A percentile compares a stretch with the other conserved stretches of the same genome.
Evolutionary conservation across 2,113 vertebrate genomes (phyloP).

Genomic region (Bucco capensis): DNA sequence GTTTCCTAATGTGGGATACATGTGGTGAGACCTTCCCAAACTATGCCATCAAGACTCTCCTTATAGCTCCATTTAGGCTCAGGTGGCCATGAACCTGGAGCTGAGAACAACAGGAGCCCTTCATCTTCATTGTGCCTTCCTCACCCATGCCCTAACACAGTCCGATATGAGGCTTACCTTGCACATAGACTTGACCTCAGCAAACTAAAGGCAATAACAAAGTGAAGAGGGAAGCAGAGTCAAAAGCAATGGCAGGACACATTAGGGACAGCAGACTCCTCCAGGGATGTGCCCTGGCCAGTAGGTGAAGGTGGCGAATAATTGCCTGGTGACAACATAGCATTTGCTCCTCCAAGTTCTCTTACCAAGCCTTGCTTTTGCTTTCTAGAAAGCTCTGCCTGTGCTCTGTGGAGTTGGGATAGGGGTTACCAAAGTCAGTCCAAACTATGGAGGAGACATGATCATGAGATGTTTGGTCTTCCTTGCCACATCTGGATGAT

Average conservation of each 20-base stretch:
- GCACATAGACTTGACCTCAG: not conserved
- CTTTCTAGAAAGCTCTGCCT: not conserved
- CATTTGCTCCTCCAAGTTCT: not conserved
- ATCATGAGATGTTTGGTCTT: not conserved
- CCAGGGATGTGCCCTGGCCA: not conserved
- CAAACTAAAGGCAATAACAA: not conserved
- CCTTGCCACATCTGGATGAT: not conserved
- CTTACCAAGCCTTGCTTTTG: not conserved
- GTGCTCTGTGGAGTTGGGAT: not conserved
- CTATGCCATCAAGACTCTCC: not conserved
- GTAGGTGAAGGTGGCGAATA: not conserved
- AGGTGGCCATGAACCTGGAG: not conserved
- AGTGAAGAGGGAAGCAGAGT: not conserved
- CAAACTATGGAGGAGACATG: not conserved
- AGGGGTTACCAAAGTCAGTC: not conserved
- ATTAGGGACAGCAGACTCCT: not conserved
- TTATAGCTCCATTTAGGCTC: not conserved
- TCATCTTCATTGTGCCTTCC: not conserved
- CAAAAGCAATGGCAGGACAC: not conserved
- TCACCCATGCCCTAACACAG: not conserved
- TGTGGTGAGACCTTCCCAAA: not conserved
- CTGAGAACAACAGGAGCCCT: not conserved
- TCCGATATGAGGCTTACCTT: not conserved
- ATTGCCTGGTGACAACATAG: rapidly evolving
- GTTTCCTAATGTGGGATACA: not conserved